These are phyloP conservation scores for Hetaerina titia DNA, from an alignment of 2,888 invertebrate species.

Conservation along the genomic window DNA sequence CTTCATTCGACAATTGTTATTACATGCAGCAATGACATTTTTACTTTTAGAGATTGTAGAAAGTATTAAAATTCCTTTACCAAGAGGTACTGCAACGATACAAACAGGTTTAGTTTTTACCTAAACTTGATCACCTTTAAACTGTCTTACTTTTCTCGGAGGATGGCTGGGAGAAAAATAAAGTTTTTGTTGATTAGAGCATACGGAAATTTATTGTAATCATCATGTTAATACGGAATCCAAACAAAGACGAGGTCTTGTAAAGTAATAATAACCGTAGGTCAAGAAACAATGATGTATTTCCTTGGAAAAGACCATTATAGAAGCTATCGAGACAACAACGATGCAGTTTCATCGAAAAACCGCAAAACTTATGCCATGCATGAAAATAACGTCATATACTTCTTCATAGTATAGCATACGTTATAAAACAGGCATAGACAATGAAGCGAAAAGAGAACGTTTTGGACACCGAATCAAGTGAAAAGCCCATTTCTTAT, in stretches of 20 bases:
- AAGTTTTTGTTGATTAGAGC: not conserved
- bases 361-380: not conserved
- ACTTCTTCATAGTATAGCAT: not conserved
- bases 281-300: not conserved
- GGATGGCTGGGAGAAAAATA: not conserved
- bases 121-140: not conserved
- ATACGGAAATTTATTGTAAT: not conserved
- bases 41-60: not conserved
- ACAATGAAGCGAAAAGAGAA: not conserved
- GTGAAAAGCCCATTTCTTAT: constrained; percentile 56
- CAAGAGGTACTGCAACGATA: not conserved
- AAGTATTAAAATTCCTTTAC: not conserved
- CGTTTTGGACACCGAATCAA: not conserved
- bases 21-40: not conserved
- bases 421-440: not conserved
- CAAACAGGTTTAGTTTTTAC: not conserved
- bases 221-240: not conserved
- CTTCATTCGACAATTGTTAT: not conserved
- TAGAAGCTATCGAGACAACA: not conserved
- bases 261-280: not conserved
- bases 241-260: not conserved
- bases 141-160: not conserved
- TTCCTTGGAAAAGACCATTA: not conserved
- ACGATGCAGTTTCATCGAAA: not conserved
- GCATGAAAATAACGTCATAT: not conserved